Percentiles rank a stretch among this genome's conserved stretches.
phyloP scores from a whole-genome alignment of 2,797 vertebrate species.

The Intellagama lesueurii region DNA sequence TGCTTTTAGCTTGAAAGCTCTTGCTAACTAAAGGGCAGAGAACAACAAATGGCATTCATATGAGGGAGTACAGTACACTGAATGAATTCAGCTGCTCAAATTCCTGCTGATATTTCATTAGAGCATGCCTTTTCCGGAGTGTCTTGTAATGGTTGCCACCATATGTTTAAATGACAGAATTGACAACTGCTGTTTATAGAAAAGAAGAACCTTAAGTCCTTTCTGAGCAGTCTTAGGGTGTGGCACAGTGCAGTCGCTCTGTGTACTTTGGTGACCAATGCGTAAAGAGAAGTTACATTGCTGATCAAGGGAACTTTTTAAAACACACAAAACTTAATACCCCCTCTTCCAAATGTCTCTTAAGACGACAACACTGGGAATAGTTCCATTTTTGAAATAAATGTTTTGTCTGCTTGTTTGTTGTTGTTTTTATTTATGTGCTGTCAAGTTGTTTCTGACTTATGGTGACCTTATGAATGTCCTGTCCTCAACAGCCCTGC shows the following conservation, averaged over 20 bases:
- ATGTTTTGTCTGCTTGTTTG: not conserved
- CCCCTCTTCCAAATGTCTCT: no score
- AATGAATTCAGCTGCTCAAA: not conserved
- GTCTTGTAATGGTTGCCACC: not conserved
- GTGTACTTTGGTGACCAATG: not conserved
- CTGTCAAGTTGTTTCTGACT: no score
- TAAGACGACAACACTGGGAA: no score
- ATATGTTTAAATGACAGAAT: not conserved
- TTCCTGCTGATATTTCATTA: not conserved
- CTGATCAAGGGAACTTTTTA: no score
- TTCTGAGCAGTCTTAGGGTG: constrained; percentile 5
- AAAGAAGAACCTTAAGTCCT: constrained; percentile 15
- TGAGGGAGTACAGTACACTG: not conserved
- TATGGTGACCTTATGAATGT: no score
- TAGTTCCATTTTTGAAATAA: no score
- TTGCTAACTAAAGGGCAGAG: not conserved
- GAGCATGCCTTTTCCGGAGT: not conserved
- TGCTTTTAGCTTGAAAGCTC: not conserved
- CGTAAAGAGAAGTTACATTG: not conserved
- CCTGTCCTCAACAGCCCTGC: no score
- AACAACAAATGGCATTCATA: constrained; percentile 26
- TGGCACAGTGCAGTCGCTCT: not conserved
- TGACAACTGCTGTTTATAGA: not conserved
- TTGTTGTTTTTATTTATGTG: no score
- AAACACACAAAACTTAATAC: not conserved